Percentiles rank a stretch among this genome's conserved stretches.
phyloP scores from a whole-genome alignment of 2,113 vertebrate genomes.

The Centropus bengalensis region DNA sequence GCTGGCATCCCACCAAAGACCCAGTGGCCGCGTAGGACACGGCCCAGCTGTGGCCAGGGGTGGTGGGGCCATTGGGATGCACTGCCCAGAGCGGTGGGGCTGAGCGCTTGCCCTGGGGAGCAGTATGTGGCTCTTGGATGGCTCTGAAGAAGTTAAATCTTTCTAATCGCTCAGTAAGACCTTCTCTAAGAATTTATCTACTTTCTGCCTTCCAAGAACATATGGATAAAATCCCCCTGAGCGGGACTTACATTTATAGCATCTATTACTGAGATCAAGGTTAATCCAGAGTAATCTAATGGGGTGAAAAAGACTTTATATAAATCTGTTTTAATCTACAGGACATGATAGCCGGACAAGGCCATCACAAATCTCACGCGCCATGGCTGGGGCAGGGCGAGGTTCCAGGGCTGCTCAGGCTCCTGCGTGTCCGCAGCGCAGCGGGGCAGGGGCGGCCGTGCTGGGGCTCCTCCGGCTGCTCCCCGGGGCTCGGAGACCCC shows the following conservation, averaged over 20 bases:
- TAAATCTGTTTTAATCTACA: constrained; percentile 63
- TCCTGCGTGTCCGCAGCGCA: fast-evolving
- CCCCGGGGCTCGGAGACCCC: background rate
- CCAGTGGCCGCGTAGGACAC: fast-evolving
- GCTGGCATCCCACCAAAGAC: fast-evolving
- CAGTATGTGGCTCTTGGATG: fast-evolving
- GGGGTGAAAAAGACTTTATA: constrained; percentile 70
- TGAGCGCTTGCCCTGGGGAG: background rate
- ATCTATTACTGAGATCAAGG: constrained; percentile 73
- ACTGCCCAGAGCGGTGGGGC: background rate
- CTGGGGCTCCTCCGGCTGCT: background rate
- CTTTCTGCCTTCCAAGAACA: constrained; percentile 70
- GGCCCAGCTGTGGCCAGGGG: fast-evolving
- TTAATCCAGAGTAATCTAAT: constrained; percentile 73
- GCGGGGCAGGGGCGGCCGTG: fast-evolving
- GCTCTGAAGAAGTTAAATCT: constrained; percentile 61
- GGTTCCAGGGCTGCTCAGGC: background rate
- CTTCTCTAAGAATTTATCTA: constrained; percentile 68
- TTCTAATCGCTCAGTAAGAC: constrained; percentile 55
- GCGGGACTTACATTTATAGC: constrained; percentile 67
- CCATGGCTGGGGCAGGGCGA: background rate
- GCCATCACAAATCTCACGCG: background rate
- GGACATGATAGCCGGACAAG: constrained; percentile 54
- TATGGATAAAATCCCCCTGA: constrained; percentile 70
- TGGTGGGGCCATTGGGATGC: background rate